Percentiles rank a stretch among this genome's conserved stretches.
Evolutionary conservation across 1,140 invertebrate species (phyloP).

Genomic region (Papilio machaon): DNA sequence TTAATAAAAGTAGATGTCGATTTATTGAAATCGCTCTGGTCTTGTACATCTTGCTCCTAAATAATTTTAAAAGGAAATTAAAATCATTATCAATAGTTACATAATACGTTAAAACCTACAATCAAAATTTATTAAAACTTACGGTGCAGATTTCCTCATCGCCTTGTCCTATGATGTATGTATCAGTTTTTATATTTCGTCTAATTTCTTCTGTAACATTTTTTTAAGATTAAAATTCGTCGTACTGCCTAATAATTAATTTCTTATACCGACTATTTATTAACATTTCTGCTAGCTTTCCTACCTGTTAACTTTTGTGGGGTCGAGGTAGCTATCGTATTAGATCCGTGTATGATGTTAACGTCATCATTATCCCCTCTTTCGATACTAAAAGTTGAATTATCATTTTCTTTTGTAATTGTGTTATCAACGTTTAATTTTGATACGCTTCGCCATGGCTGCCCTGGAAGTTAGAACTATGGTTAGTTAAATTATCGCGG

Average conservation of each 20-base stretch:
- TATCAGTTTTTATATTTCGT: constrained; percentile 47
- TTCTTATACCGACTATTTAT: neutral
- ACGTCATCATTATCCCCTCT: constrained; percentile 41
- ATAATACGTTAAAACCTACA: neutral
- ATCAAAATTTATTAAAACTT: constrained; percentile 41
- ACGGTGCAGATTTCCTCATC: constrained; percentile 65
- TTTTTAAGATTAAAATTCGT: neutral
- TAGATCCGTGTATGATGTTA: constrained; percentile 36
- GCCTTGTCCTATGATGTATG: constrained; percentile 69
- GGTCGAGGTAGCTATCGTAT: constrained; percentile 60
- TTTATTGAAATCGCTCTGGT: constrained; percentile 42
- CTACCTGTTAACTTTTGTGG: constrained; percentile 61
- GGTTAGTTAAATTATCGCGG: constrained; percentile 10
- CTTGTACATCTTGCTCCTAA: constrained; percentile 44
- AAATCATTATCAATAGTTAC: neutral
- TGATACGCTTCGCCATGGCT: constrained; percentile 59
- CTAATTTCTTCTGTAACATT: constrained; percentile 19
- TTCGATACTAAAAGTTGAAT: constrained; percentile 43
- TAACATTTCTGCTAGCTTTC: neutral
- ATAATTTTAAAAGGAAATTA: constrained; percentile 31
- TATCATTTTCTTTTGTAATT: constrained; percentile 45
- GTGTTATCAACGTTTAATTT: constrained; percentile 45
- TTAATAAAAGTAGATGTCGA: constrained; percentile 70
- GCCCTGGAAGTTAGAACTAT: constrained; percentile 49
- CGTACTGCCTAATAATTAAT: neutral